These are phyloP conservation scores for Paraplagusia blochii DNA, from an alignment of 2,113 vertebrate species.

Conservation along the genomic window DNA sequence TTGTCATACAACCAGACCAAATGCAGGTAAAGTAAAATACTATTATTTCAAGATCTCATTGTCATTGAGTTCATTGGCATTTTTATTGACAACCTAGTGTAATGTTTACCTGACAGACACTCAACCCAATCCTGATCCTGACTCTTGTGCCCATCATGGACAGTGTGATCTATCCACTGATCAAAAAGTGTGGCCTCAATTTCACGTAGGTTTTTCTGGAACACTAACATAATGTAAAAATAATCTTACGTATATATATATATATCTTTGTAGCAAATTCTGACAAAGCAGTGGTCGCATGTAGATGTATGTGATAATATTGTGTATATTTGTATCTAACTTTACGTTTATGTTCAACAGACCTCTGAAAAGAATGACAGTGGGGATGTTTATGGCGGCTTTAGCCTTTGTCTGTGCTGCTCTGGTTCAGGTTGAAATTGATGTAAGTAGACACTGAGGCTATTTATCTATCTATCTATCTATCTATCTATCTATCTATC, in stretches of 20 bases:
- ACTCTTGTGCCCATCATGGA: constrained; percentile 88
- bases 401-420: constrained; percentile 89
- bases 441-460: constrained; percentile 81
- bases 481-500: too few species aligned
- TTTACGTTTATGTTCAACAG: constrained; percentile 67
- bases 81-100: neutral
- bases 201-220: constrained; percentile 85
- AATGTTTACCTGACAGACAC: constrained; percentile 73
- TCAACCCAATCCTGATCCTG: constrained; percentile 90
- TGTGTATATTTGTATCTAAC: neutral
- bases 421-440: constrained; percentile 86
- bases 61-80: neutral
- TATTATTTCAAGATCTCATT: neutral
- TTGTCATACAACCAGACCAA: constrained; percentile 90
- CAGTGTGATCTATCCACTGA: constrained; percentile 83
- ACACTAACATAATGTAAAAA: too few species aligned
- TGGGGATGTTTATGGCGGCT: constrained; percentile 90
- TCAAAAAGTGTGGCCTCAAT: constrained; percentile 86
- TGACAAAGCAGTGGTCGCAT: too few species aligned
- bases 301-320: neutral
- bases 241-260: too few species aligned
- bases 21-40: constrained; percentile 83
- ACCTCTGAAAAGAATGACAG: constrained; percentile 88
- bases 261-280: too few species aligned
- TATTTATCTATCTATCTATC: too few species aligned